phyloP scores from a whole-genome alignment of 2,888 invertebrate genomes.

The Drosophila subquinaria region DNA sequence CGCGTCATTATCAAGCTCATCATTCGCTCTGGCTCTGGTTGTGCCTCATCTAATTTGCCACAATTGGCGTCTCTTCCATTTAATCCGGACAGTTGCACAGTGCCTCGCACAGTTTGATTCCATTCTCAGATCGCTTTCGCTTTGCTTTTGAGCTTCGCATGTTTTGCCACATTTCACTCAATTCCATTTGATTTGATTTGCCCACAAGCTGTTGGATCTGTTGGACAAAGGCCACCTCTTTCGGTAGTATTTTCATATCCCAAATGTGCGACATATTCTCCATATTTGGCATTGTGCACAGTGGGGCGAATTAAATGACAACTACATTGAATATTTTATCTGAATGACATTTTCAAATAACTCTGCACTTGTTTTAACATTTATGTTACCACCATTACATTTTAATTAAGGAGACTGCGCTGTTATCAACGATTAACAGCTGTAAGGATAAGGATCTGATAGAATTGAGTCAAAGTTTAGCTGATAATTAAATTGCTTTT shows the following conservation, averaged over 20 bases:
- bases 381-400: background rate
- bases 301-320: slow-evolving; percentile 35
- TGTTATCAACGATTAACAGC: no score
- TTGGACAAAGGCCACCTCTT: slow-evolving; percentile 70
- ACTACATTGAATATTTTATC: background rate
- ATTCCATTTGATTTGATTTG: slow-evolving; percentile 76
- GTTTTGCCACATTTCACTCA: slow-evolving; percentile 64
- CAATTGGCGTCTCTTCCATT: slow-evolving; percentile 70
- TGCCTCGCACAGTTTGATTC: slow-evolving; percentile 24
- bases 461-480: background rate
- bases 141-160: slow-evolving; percentile 47
- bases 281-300: slow-evolving; percentile 46
- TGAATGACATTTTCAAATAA: no score
- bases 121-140: slow-evolving; percentile 43
- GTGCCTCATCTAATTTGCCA: slow-evolving; percentile 70
- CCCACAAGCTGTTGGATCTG: slow-evolving; percentile 17
- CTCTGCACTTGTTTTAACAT: no score
- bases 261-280: slow-evolving; percentile 24
- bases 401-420: background rate
- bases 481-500: background rate
- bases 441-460: background rate
- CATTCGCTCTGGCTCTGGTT: slow-evolving; percentile 33
- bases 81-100: slow-evolving; percentile 36
- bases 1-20: slow-evolving; percentile 12
- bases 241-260: slow-evolving; percentile 40